Conservation (phyloP, 2,888 invertebrate species). For the Cheiracanthium punctorium region DNA sequence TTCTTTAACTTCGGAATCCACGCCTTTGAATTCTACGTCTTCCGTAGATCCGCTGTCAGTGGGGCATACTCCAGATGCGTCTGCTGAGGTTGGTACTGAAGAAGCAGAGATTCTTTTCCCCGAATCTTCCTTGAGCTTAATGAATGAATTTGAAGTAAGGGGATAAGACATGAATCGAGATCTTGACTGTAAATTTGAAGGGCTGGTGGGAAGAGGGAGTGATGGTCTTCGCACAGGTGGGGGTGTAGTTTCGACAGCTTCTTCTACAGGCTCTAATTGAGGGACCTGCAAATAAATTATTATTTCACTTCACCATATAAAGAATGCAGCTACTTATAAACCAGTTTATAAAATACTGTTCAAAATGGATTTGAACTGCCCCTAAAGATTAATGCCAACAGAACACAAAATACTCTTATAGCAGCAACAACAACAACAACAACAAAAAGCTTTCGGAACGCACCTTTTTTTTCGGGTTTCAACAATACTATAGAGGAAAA, state of each 20-base stretch:
- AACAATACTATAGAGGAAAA: no score
- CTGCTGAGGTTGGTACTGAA: no score
- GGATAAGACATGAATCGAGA: constrained; percentile 35
- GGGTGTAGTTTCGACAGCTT: constrained; percentile 22
- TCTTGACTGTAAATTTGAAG: neutral
- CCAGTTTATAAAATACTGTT: no score
- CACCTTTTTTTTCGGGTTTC: no score
- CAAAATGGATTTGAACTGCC: no score
- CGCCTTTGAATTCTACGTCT: constrained; percentile 67
- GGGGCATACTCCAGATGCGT: neutral
- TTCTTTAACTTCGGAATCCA: constrained; percentile 76
- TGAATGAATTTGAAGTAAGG: neutral
- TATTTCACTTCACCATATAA: no score
- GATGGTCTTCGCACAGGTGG: constrained; percentile 28
- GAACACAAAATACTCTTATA: no score
- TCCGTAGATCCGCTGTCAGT: constrained; percentile 43
- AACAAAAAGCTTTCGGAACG: no score
- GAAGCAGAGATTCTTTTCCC: neutral
- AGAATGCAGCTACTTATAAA: no score
- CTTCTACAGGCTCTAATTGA: constrained; percentile 44
- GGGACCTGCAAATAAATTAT: constrained; percentile 29
- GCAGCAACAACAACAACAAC: no score
- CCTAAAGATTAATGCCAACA: no score
- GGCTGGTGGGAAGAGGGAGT: constrained; percentile 2
- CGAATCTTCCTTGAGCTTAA: neutral